A percentile compares a stretch with the other conserved stretches of the same genome.
Evolutionary conservation across 2,113 vertebrate genomes (phyloP).

Genomic region (Eclectus roratus): DNA sequence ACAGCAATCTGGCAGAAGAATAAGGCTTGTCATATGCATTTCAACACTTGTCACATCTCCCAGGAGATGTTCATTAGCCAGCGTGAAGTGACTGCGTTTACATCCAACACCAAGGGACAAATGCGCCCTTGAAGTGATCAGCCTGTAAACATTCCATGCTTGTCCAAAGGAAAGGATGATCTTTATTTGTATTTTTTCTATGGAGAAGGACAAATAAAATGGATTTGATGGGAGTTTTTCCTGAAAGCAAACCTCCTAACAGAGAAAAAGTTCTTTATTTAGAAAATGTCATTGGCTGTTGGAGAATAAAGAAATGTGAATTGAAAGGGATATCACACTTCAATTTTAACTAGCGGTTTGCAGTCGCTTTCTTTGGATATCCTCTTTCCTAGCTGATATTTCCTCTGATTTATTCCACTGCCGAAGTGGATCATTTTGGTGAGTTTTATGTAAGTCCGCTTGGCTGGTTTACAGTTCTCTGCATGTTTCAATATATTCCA

Average conservation of each 20-base stretch:
- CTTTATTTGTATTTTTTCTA: not conserved
- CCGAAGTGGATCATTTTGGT: slow-evolving; percentile 4
- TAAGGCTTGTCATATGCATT: not conserved
- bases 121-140: not conserved
- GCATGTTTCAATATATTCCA: slow-evolving; percentile 54
- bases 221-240: not conserved
- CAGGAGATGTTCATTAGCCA: not conserved
- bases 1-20: not conserved
- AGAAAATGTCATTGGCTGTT: not conserved
- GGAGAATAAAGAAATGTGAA: not conserved
- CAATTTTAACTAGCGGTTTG: not conserved
- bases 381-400: slow-evolving; percentile 16
- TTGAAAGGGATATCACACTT: not conserved
- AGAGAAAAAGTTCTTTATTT: not conserved
- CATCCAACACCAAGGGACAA: not conserved
- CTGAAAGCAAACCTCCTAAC: not conserved
- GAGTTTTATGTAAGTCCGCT: slow-evolving; percentile 23
- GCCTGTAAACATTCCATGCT: not conserved
- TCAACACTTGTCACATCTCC: not conserved
- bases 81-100: not conserved
- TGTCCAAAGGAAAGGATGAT: not conserved
- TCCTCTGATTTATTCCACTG: slow-evolving; percentile 11
- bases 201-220: not conserved
- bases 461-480: slow-evolving; percentile 16
- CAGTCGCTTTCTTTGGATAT: slow-evolving; percentile 13